Evolutionary conservation across 2,888 invertebrate genomes (phyloP), one percentile per base, ranked within the genome.

Genomic region (Netelia virgata): DNA sequence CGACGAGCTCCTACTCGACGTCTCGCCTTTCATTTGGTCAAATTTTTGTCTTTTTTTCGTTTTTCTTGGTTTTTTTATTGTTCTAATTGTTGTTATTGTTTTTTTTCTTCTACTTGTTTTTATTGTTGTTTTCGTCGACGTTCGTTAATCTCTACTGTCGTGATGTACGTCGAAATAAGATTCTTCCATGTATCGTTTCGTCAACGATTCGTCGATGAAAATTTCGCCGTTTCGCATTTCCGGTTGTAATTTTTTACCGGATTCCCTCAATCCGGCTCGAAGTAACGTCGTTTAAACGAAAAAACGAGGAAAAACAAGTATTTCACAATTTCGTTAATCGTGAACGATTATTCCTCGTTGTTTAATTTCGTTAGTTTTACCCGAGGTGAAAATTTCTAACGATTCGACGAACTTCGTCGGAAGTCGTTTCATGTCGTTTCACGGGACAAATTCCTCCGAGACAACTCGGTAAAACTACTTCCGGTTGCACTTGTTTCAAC

Each of bases 21-120:
- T 72, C 68, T 66, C 80, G 80, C 68, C 81, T 81, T 68, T 84
- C 84, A 84, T 84, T 77, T 63, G 84, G 70, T 64, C 68, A 47
- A 50, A 57, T 74, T 74, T 73, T 14, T 28, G 5, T 28, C 5
- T 16, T 64, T 14, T 55, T 61, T 20, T 55, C 18, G 0, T 23
- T 18, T 57, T 1, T 9, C 20, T 76, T 23, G 0, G 18, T 66
- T n/a, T 43, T 36, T 41, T 18, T 23, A 36, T n/a, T n/a, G 3
- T 11, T 9, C 18, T 10, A 18, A 10, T 57, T 18, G 20, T 64
- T 18, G 36, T 28, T 23, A 43, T 57, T 11, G 9, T 23, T 18
- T 2, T 53, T 41, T n/a, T n/a, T n/a, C n/a, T n/a, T n/a, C n/a
- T n/a, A n/a, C 55, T 57, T 11, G 9, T 23, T 18, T 2, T 53